Percentiles rank a stretch among this genome's conserved stretches.
These are phyloP conservation scores for Metacarcinus magister DNA, from an alignment of 2,888 invertebrate genomes.

Conservation along the genomic window DNA sequence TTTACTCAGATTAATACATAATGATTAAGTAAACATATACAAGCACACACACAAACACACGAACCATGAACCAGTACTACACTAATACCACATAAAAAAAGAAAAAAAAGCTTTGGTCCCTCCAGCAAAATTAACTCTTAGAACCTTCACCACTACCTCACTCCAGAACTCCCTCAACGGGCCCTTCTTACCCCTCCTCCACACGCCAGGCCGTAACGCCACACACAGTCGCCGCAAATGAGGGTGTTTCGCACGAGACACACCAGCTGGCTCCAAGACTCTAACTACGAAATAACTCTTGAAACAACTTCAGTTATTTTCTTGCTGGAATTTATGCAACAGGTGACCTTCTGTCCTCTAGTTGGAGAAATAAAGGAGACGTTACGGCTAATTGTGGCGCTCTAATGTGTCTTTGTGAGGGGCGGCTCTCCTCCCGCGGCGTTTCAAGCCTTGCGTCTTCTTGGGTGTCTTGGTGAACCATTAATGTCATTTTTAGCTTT, in stretches of 20 bases:
- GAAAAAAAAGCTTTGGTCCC: not conserved
- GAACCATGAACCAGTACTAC: not conserved
- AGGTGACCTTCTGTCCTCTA: conserved; percentile 4
- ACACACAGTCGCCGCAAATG: conserved; percentile 43
- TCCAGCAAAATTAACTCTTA: not conserved
- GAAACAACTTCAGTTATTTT: conserved; percentile 37
- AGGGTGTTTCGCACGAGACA: conserved; percentile 53
- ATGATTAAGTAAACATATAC: not conserved
- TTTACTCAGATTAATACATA: too few species aligned
- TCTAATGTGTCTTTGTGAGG: conserved; percentile 44
- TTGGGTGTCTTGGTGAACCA: conserved; percentile 11
- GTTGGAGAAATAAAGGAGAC: conserved; percentile 43
- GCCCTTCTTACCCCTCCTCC: not conserved
- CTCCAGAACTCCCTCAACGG: not conserved
- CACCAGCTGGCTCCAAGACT: conserved; percentile 12
- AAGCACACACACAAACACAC: not conserved
- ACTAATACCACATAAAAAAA: not conserved
- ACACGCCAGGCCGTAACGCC: not conserved
- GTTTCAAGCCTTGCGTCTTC: not conserved
- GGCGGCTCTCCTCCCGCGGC: conserved; percentile 1
- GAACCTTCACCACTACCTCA: not conserved
- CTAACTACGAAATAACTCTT: conserved; percentile 38
- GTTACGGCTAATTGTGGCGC: conserved; percentile 37
- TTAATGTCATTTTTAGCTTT: conserved; percentile 7
- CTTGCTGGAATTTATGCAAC: conserved; percentile 46